Percentiles rank a stretch among this genome's conserved stretches.
Conservation (phyloP, 2,797 vertebrate species). For the Cirrhinus molitorella region DNA sequence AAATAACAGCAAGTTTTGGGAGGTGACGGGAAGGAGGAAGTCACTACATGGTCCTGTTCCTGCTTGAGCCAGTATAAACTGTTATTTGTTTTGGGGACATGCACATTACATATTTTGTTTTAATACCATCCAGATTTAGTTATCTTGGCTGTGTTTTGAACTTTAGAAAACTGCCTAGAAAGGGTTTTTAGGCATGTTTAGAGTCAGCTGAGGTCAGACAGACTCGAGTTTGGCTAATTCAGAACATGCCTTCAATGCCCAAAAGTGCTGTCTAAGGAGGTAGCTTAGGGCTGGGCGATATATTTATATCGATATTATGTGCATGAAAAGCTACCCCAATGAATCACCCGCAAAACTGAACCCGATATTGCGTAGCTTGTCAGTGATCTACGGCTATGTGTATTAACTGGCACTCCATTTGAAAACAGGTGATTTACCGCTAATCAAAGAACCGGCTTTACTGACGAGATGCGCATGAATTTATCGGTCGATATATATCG, state of each 20-base stretch:
- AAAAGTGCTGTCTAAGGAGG: not conserved
- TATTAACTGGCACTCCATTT: too few relatives aligned
- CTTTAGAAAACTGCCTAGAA: not conserved
- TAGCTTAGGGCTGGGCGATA: too few relatives aligned
- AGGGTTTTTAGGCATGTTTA: not conserved
- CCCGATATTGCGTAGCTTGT: too few relatives aligned
- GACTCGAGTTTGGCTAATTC: not conserved
- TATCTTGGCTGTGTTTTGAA: not conserved
- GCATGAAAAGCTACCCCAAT: too few relatives aligned
- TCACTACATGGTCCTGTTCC: slow-evolving; percentile 14
- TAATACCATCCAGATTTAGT: not conserved
- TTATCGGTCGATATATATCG: too few relatives aligned
- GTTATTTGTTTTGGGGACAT: not conserved
- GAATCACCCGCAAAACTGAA: too few relatives aligned
- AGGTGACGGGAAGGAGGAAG: slow-evolving; percentile 49
- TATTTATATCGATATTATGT: too few relatives aligned
- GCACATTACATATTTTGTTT: not conserved
- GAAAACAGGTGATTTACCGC: too few relatives aligned
- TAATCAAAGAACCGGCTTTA: too few relatives aligned
- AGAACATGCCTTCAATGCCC: not conserved
- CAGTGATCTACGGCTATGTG: too few relatives aligned
- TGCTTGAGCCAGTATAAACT: not conserved
- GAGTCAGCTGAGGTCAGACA: not conserved
- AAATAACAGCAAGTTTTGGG: slow-evolving; percentile 57
- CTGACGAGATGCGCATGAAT: too few relatives aligned